phyloP scores from a whole-genome alignment of 2,797 vertebrate species.

The Mus minutoides region DNA sequence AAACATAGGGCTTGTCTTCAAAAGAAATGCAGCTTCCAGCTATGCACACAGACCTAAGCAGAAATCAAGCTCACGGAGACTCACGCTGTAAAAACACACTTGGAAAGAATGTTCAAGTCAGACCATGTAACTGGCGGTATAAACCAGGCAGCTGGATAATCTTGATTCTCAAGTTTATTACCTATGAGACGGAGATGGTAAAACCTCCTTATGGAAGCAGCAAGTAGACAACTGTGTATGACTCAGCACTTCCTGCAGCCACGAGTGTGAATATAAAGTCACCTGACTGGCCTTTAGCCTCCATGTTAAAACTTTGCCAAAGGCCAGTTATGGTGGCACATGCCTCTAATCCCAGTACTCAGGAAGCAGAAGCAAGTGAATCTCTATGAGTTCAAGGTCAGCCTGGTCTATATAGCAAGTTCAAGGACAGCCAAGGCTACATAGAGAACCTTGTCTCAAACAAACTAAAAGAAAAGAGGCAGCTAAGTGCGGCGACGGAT shows the following conservation, averaged over 20 bases:
- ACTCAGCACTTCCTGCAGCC: background rate
- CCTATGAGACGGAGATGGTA: background rate
- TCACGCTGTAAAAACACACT: background rate
- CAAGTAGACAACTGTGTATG: background rate
- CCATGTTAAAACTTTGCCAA: constrained; percentile 8
- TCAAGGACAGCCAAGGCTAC: background rate
- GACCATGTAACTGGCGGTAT: background rate
- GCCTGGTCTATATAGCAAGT: background rate
- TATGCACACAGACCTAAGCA: background rate
- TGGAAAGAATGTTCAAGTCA: background rate
- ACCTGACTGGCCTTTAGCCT: background rate
- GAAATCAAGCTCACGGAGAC: background rate
- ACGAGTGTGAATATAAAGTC: background rate
- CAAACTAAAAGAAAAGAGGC: background rate
- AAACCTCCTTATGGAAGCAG: background rate
- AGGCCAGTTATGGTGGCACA: background rate
- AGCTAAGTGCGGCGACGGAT: background rate
- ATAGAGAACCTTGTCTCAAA: background rate
- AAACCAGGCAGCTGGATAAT: background rate
- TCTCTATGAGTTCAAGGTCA: background rate
- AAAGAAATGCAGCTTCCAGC: constrained; percentile 11
- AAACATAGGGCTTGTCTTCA: background rate
- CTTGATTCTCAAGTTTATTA: background rate
- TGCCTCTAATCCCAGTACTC: background rate
- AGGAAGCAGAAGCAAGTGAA: background rate